Conservation (phyloP, 2,797 vertebrate species). For the Myotis daubentonii region DNA sequence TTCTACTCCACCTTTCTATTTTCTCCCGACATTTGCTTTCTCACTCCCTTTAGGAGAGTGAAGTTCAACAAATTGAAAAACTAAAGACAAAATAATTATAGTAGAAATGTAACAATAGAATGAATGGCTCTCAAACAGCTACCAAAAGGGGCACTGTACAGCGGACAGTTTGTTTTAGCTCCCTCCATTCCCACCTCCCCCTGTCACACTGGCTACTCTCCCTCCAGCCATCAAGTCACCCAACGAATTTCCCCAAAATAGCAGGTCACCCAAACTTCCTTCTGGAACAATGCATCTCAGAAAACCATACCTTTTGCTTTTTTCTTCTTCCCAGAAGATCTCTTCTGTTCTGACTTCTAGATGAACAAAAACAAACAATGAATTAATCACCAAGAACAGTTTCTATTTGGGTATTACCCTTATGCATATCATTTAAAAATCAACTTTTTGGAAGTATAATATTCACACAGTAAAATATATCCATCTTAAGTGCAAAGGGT, state of each 20-base stretch:
- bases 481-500: background rate
- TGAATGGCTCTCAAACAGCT: background rate
- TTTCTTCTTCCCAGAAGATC: background rate
- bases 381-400: background rate
- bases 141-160: fast-evolving
- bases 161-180: background rate
- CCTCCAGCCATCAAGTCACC: background rate
- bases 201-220: background rate
- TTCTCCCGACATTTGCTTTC: conserved; percentile 12
- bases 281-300: background rate
- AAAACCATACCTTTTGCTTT: background rate
- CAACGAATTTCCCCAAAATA: background rate
- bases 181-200: background rate
- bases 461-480: background rate
- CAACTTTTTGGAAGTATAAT: background rate
- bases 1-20: background rate
- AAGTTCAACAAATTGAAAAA: conserved; percentile 17
- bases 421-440: background rate
- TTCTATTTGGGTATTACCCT: background rate
- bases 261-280: background rate
- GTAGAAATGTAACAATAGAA: background rate
- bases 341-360: background rate
- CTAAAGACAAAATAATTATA: background rate
- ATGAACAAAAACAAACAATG: conserved; percentile 4
- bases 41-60: background rate